These are phyloP conservation scores for Holotrichia oblita DNA, from an alignment of 1,140 invertebrate species.

Conservation along the genomic window DNA sequence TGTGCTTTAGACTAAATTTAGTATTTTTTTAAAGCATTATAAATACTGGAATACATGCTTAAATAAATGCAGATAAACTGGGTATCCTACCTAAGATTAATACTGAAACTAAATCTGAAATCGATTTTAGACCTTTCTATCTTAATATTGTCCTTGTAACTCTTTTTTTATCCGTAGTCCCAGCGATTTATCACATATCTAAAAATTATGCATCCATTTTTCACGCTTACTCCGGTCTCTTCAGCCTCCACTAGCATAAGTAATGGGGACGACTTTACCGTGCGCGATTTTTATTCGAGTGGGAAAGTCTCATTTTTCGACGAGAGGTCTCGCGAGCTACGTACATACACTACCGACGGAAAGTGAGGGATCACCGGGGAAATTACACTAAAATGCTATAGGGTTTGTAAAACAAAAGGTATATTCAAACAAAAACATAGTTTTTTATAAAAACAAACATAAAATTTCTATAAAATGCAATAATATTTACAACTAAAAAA, in stretches of 20 bases:
- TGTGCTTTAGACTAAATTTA: too few species aligned
- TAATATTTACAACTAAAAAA: too few species aligned
- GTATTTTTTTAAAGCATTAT: too few species aligned
- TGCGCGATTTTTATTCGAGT: background rate
- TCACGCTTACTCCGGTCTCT: background rate
- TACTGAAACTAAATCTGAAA: background rate
- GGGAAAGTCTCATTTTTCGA: background rate
- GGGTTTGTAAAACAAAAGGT: too few species aligned
- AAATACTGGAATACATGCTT: too few species aligned
- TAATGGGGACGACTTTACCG: constrained; percentile 4
- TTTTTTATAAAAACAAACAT: too few species aligned
- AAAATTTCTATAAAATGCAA: too few species aligned
- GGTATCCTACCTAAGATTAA: too few species aligned
- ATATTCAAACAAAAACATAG: too few species aligned
- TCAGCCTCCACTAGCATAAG: background rate
- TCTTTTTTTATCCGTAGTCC: constrained; percentile 4
- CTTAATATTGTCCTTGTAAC: background rate
- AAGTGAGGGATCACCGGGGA: too few species aligned
- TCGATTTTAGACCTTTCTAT: background rate
- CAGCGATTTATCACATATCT: constrained; percentile 14
- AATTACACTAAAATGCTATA: too few species aligned
- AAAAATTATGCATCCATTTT: constrained; percentile 34
- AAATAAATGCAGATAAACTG: too few species aligned
- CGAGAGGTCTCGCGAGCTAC: background rate
- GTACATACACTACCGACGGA: background rate